Evolutionary conservation across 2,888 invertebrate species (phyloP).

Genomic region (Isotomurus palustris): DNA sequence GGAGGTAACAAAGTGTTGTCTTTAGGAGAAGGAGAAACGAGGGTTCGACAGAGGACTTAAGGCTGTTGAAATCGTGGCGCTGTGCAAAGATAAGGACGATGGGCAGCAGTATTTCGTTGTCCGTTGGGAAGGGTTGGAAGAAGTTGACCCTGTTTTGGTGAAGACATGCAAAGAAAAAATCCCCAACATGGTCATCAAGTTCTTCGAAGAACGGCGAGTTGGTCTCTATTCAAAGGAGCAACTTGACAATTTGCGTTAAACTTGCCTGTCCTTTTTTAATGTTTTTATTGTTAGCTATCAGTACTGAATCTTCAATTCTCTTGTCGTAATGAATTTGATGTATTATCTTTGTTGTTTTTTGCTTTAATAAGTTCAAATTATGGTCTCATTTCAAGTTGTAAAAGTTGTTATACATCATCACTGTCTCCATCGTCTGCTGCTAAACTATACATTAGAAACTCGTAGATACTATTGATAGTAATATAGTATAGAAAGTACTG

Average conservation of each 20-base stretch:
- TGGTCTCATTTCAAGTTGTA: too few species aligned
- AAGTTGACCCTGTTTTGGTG: neutral
- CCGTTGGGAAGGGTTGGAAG: neutral
- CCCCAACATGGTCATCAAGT: conserved; percentile 6
- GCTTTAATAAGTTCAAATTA: too few species aligned
- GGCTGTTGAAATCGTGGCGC: neutral
- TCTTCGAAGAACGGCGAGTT: conserved; percentile 3
- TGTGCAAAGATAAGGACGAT: neutral
- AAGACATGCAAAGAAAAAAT: neutral
- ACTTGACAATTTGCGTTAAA: neutral
- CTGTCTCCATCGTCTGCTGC: too few species aligned
- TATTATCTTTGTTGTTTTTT: too few species aligned
- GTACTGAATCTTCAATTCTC: too few species aligned
- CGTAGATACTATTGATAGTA: too few species aligned
- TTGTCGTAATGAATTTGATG: too few species aligned
- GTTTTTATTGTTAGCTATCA: too few species aligned
- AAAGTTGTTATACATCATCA: too few species aligned
- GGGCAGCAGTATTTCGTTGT: neutral
- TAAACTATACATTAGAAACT: too few species aligned
- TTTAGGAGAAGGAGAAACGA: conserved; percentile 5
- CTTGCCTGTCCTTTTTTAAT: too few species aligned
- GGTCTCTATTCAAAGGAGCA: neutral
- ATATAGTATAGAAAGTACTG: too few species aligned
- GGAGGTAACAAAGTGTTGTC: neutral
- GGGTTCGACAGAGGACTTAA: conserved; percentile 5